Conservation (phyloP, 1,140 invertebrate genomes). For the Grapholita molesta region DNA sequence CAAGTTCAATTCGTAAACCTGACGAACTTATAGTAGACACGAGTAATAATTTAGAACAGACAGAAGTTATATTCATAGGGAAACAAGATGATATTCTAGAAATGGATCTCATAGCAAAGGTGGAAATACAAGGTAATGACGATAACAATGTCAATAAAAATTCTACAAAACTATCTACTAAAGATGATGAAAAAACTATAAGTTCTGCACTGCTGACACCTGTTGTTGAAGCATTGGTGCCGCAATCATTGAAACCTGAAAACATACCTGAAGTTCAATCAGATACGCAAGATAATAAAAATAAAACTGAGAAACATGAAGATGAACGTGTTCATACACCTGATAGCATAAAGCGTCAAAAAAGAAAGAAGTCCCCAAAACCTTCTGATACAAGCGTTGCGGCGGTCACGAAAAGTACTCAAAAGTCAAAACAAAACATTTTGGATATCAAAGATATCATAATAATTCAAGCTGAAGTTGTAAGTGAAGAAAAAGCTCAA, state of each 20-base stretch:
- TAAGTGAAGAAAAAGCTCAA: neutral
- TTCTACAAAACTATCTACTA: neutral
- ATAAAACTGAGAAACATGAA: neutral
- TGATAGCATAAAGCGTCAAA: neutral
- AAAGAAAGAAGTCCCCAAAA: conserved; percentile 9
- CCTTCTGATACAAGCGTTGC: neutral
- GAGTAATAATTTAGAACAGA: neutral
- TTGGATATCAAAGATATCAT: conserved; percentile 1
- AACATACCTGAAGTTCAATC: neutral
- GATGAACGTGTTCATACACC: neutral
- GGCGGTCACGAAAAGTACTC: neutral
- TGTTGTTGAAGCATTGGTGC: too few species aligned
- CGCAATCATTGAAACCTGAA: neutral
- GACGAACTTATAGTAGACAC: neutral
- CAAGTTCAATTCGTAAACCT: neutral
- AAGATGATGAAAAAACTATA: neutral
- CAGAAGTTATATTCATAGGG: neutral
- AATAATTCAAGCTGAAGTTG: conserved; percentile 13
- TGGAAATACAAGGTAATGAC: neutral
- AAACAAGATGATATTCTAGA: neutral
- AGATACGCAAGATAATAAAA: neutral
- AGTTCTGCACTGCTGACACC: neutral
- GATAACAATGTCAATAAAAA: neutral
- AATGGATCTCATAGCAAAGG: too few species aligned
- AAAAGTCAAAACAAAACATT: neutral